Evolutionary conservation across 1,140 invertebrate species (phyloP).

Genomic region (Pentalonia nigronervosa): DNA sequence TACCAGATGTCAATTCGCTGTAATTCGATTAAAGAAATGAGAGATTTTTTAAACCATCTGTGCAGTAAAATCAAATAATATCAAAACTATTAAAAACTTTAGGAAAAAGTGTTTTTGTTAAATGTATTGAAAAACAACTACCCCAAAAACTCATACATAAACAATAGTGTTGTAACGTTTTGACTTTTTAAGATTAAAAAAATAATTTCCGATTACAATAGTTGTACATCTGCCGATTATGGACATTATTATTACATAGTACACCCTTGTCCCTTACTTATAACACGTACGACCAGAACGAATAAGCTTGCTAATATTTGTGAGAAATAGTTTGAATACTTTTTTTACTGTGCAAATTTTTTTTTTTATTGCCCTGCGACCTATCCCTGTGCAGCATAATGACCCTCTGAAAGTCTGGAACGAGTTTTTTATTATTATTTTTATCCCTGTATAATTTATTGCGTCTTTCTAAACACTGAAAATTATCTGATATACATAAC

Average conservation of each 20-base stretch:
- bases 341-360: conserved; percentile 42
- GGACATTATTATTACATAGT: background rate
- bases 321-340: conserved; percentile 15
- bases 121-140: background rate
- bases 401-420: background rate
- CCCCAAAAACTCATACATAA: background rate
- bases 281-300: conserved; percentile 22
- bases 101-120: background rate
- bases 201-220: background rate
- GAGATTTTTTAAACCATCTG: background rate
- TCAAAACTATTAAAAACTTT: background rate
- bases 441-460: conserved; percentile 35
- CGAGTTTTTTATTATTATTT: conserved; percentile 45
- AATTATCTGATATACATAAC: background rate
- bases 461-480: background rate
- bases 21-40: background rate
- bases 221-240: conserved; percentile 22
- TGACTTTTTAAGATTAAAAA: background rate
- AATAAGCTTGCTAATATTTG: conserved; percentile 6
- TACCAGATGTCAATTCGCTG: background rate
- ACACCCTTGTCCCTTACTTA: background rate
- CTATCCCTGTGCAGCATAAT: background rate
- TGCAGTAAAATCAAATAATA: background rate
- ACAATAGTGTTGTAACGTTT: background rate
- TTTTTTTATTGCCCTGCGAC: background rate